Percentiles rank a stretch among this genome's conserved stretches.
phyloP scores from a whole-genome alignment of 2,888 invertebrate genomes.

The Cosmorhoe ocellata region DNA sequence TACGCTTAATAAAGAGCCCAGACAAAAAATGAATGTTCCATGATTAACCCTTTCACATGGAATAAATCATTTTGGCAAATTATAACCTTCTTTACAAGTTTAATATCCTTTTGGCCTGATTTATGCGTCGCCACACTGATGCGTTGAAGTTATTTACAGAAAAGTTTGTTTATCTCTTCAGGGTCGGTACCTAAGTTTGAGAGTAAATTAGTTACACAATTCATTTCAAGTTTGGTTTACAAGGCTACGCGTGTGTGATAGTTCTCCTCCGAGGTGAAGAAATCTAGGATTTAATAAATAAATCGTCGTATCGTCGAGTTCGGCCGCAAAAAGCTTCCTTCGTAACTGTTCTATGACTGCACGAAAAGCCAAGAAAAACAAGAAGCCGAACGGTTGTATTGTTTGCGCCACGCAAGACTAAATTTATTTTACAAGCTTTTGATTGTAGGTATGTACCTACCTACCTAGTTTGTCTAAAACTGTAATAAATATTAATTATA shows the following conservation, averaged over 20 bases:
- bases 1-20: no score
- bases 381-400: no score
- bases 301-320: no score
- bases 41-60: constrained; percentile 9
- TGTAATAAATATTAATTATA: no score
- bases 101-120: not conserved
- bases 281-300: not conserved
- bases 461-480: no score
- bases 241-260: constrained; percentile 8
- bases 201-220: constrained; percentile 19
- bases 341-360: no score
- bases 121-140: constrained; percentile 28
- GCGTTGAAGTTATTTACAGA: not conserved
- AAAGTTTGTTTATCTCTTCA: not conserved
- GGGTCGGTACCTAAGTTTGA: not conserved
- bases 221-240: constrained; percentile 11
- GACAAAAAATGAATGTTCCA: not conserved
- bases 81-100: constrained; percentile 10
- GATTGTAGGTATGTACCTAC: no score
- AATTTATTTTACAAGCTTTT: no score
- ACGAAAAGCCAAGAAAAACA: no score
- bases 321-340: no score
- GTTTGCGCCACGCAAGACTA: no score
- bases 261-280: no score
- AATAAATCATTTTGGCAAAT: constrained; percentile 6